Conservation (phyloP, 2,888 invertebrate species). For the Pterobdella sp. region DNA sequence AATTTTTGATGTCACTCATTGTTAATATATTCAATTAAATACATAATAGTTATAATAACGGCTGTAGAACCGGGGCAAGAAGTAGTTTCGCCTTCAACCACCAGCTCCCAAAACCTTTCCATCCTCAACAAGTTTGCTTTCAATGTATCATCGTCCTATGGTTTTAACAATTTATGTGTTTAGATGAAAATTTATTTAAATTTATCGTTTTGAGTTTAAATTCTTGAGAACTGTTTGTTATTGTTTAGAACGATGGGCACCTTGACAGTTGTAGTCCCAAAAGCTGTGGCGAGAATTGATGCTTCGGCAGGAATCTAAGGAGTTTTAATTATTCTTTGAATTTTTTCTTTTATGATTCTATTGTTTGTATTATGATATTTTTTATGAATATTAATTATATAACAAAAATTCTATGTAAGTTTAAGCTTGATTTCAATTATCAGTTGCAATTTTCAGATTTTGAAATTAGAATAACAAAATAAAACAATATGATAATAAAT, state of each 20-base stretch:
- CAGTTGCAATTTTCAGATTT: no score
- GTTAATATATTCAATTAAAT: no score
- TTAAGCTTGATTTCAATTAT: not conserved
- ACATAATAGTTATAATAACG: no score
- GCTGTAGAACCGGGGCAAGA: slow-evolving; percentile 36
- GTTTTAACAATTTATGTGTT: not conserved
- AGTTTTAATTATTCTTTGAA: no score
- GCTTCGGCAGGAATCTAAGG: not conserved
- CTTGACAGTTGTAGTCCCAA: not conserved
- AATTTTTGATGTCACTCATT: no score
- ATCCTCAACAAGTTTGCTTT: slow-evolving; percentile 41
- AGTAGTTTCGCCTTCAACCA: slow-evolving; percentile 34
- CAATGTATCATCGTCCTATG: slow-evolving; percentile 41
- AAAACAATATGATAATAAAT: not conserved
- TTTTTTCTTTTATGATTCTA: no score
- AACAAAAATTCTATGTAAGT: not conserved
- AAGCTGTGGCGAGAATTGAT: not conserved
- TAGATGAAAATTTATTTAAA: not conserved
- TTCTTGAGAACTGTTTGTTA: not conserved
- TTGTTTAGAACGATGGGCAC: not conserved
- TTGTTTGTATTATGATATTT: no score
- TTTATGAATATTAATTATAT: no score
- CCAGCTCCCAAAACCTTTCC: slow-evolving; percentile 34
- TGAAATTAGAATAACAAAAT: no score
- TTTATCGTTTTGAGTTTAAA: not conserved